Evolutionary conservation across 2,797 vertebrate genomes (phyloP), one percentile per base, ranked within the genome.

Genomic region (Tapera naevia): DNA sequence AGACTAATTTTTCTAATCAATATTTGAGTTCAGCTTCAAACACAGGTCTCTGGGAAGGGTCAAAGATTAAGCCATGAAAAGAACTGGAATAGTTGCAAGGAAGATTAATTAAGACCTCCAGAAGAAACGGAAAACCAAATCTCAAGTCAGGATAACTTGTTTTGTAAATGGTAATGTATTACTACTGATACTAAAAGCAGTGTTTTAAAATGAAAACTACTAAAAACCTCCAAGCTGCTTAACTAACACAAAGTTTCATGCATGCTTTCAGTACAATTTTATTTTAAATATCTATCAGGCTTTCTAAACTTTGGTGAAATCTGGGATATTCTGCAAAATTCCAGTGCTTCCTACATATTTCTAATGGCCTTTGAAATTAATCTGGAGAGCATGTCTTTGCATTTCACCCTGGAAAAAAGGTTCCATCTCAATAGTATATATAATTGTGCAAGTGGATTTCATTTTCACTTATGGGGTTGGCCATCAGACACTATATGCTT

Each of bases 381-480:
- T 57, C 17, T 60, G 45, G 62, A 80, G 95, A 75, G 39, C 13
- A 53, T 2, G 8, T 67, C 64, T 91, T 91, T 94, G 86, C 74
- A 91, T 89, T 80, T 69, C 54, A 92, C 78, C 93, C 82, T 72
- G 73, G 87, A 89, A 82, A 17, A 76, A 94, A 95, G 87, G 46
- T 96, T 97, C 95, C 88, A 95, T 93, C 93, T 96, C 94, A 95
- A 93, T 5, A 46, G 54, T 35, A 91, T 11, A 86, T 5, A 60
- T 16, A 83, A 74, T 13, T 74, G 28, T 78, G 74, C n/a, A 94
- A 74, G 5, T 69, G 57, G 41, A 86, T 82, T 95, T 57, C 7
- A 61, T 57, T 95, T 76, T 69, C 35, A 48, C 23, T 71, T 61
- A 12, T 11, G 15, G 43, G 45, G 71, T 89, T 95, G 90, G 92